Percentiles rank a stretch among this genome's conserved stretches.
Conservation (phyloP, 2,888 invertebrate genomes). For the Ornithoptera priamus region DNA sequence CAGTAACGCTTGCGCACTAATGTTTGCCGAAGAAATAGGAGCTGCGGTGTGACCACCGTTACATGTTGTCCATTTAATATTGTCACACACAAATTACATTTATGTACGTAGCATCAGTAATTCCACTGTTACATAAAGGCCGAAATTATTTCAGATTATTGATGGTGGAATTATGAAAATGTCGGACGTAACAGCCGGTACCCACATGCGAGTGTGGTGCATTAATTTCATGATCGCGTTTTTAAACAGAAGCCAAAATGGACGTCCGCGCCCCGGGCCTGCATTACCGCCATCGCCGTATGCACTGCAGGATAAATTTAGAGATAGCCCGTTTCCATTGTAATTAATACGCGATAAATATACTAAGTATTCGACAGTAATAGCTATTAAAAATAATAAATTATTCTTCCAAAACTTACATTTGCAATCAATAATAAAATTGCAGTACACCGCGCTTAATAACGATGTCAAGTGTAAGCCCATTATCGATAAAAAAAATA, state of each 20-base stretch:
- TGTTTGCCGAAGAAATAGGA: too few species aligned
- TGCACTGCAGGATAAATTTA: conserved; percentile 49
- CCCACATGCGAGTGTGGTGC: conserved; percentile 50
- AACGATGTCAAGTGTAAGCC: too few species aligned
- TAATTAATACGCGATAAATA: not conserved
- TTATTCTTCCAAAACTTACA: too few species aligned
- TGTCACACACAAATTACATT: not conserved
- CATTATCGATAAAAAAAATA: too few species aligned
- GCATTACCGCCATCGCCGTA: conserved; percentile 53
- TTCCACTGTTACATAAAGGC: conserved; percentile 10
- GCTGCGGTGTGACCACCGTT: too few species aligned
- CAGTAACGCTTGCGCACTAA: too few species aligned
- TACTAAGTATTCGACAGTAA: too few species aligned
- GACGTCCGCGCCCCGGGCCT: conserved; percentile 66
- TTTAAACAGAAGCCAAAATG: conserved; percentile 75
- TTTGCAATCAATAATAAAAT: too few species aligned
- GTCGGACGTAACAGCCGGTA: conserved; percentile 29
- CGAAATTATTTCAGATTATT: conserved; percentile 38
- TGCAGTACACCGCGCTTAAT: too few species aligned
- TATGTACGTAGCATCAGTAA: conserved; percentile 3
- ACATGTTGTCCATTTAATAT: not conserved
- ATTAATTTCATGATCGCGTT: conserved; percentile 65
- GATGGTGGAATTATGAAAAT: conserved; percentile 35
- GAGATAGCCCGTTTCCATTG: conserved; percentile 38
- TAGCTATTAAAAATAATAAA: too few species aligned